Evolutionary conservation across 2,113 vertebrate species (phyloP).

Genomic region (Etheostoma spectabile): DNA sequence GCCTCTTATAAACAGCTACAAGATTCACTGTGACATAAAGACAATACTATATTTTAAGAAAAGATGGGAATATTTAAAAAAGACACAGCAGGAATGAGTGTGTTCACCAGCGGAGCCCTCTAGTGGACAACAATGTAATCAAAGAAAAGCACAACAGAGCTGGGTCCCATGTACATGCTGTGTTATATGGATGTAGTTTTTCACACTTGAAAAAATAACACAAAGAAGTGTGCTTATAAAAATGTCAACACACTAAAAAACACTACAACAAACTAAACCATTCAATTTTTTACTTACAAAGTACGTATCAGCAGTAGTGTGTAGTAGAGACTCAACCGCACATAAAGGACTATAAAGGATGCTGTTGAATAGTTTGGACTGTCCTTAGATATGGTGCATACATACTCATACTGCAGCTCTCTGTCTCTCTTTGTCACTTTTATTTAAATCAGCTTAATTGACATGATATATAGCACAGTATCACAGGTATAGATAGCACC

Average conservation of each 20-base stretch:
- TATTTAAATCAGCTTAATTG: neutral
- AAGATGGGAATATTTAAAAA: neutral
- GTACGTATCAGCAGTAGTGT: neutral
- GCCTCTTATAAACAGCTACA: too few relatives aligned
- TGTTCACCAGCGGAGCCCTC: conserved; percentile 16
- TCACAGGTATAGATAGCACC: too few relatives aligned
- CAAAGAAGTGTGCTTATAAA: neutral
- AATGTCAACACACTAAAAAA: neutral
- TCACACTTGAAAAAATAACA: neutral
- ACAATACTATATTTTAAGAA: too few relatives aligned
- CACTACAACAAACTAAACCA: neutral
- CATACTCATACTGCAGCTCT: too few relatives aligned
- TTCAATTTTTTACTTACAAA: neutral
- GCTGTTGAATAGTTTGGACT: neutral
- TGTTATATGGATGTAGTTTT: neutral
- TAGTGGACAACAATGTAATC: conserved; percentile 34
- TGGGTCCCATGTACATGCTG: neutral
- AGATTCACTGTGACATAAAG: neutral
- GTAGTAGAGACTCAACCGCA: neutral
- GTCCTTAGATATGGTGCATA: too few relatives aligned
- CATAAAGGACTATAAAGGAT: neutral
- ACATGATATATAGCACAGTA: neutral
- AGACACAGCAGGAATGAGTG: too few relatives aligned
- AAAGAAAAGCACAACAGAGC: neutral
- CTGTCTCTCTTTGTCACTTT: neutral